These are phyloP conservation scores for Heliornis fulica DNA, from an alignment of 2,113 vertebrate species.

Conservation along the genomic window DNA sequence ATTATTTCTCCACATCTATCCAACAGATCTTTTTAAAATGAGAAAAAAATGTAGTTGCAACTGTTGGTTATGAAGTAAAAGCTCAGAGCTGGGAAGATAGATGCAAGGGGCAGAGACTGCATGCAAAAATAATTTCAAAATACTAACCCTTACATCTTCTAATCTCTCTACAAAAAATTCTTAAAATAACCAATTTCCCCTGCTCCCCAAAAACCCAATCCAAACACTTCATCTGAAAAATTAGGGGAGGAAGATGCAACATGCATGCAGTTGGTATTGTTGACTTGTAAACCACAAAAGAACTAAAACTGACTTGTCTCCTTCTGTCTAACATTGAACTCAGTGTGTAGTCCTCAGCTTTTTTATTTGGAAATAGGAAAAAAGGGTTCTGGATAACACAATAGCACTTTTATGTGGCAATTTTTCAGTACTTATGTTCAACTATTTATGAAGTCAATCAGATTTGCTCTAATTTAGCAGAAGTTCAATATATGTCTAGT, in stretches of 20 bases:
- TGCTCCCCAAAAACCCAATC: neutral
- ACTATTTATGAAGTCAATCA: neutral
- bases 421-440: neutral
- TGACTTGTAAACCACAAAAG: neutral
- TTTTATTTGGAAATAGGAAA: neutral
- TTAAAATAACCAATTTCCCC: neutral
- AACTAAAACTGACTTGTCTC: neutral
- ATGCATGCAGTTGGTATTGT: neutral
- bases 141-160: neutral
- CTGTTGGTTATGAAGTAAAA: neutral
- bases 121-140: neutral
- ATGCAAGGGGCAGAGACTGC: neutral
- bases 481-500: neutral
- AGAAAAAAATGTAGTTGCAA: neutral
- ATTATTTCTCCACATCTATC: neutral
- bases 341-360: neutral
- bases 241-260: neutral
- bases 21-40: neutral
- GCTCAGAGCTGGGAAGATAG: neutral
- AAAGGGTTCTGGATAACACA: neutral
- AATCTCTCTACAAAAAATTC: neutral
- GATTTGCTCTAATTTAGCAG: neutral
- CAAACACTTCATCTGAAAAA: neutral
- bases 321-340: neutral
- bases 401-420: neutral